A percentile compares a stretch with the other conserved stretches of the same genome.
Evolutionary conservation across 2,797 vertebrate species (phyloP).

Genomic region (Tadarida brasiliensis): DNA sequence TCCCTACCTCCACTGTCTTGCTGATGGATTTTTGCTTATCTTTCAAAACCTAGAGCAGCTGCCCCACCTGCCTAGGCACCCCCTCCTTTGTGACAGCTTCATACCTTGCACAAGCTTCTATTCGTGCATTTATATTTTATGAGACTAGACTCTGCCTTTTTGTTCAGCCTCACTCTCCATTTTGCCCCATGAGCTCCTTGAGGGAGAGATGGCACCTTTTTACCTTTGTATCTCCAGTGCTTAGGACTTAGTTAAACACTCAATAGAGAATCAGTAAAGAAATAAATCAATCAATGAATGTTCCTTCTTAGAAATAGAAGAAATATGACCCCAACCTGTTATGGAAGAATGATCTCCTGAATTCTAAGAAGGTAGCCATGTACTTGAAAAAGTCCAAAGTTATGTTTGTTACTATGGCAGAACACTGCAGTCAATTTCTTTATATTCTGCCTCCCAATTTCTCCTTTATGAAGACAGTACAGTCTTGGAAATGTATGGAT

Average conservation of each 20-base stretch:
- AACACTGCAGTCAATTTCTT: not conserved
- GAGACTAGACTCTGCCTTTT: not conserved
- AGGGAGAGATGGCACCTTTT: not conserved
- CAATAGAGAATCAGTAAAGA: not conserved
- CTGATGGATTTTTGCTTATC: not conserved
- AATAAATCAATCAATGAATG: not conserved
- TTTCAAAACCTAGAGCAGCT: not conserved
- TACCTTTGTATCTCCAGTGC: not conserved
- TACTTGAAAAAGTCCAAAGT: slow-evolving; percentile 7
- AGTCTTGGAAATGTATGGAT: not conserved
- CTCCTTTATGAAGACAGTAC: not conserved
- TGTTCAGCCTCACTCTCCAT: not conserved
- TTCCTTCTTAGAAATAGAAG: not conserved
- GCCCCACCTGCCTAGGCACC: not conserved
- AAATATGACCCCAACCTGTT: not conserved
- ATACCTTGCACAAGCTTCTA: not conserved
- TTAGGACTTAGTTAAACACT: not conserved
- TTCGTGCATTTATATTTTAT: not conserved
- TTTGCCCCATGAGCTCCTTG: not conserved
- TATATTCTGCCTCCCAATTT: not conserved
- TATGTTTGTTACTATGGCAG: not conserved
- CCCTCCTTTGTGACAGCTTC: not conserved
- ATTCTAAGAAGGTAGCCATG: not conserved
- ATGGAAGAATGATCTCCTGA: not conserved
- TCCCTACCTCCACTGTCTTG: not conserved